Base-by-base conservation (phyloP, 2,113 vertebrate species). In the Crotalus viridis region DNA sequence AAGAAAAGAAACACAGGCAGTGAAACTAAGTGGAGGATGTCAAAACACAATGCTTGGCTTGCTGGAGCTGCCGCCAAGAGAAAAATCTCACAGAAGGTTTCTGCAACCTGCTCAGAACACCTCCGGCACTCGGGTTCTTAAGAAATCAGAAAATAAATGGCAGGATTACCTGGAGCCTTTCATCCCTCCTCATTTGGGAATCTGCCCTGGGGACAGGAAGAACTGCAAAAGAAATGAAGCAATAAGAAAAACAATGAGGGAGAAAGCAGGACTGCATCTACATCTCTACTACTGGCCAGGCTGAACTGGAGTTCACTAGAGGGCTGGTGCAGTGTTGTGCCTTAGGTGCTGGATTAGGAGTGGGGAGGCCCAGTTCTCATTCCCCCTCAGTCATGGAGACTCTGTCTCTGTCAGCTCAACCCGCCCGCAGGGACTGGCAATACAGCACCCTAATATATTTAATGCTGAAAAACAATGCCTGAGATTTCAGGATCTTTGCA, bases 111-210 rank as follows among this genome's bases (percentile, higher is more conserved):
- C 81, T 21, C 19, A 86, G 74, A 59, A 9, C 5, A 1, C 8
- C 10, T 51, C 33, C 24, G 8, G 12, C 15, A 89, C 22, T 13
- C 4, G n/a, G 12, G 85, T 59, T 33, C 22, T 1, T 0, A 86
- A 26, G 10, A 28, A 3, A 61, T 19, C 3, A 21, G 74, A 81
- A 81, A 81, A 39, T 21, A 81, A 39, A 43, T 0, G 33, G 33
- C 74, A 43, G 74, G 33, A 10, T 0, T 97, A 98, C 98, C 97
- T 96, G 92, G 94, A 91, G 89, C 92, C 94, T 97, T 97, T 98
- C 97, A 98, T 97, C 97, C 98, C 90, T 98, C 98, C 93, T 98
- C 98, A 95, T 95, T 94, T 22, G 96, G 95, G 94, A 96, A 95
- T 96, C 97, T 97, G 94, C 96, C 96, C 97, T 98, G 98, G 57